Evolutionary conservation across 2,797 vertebrate species (phyloP), one percentile per base, ranked within the genome.

Genomic region (Lagodon rhomboides): DNA sequence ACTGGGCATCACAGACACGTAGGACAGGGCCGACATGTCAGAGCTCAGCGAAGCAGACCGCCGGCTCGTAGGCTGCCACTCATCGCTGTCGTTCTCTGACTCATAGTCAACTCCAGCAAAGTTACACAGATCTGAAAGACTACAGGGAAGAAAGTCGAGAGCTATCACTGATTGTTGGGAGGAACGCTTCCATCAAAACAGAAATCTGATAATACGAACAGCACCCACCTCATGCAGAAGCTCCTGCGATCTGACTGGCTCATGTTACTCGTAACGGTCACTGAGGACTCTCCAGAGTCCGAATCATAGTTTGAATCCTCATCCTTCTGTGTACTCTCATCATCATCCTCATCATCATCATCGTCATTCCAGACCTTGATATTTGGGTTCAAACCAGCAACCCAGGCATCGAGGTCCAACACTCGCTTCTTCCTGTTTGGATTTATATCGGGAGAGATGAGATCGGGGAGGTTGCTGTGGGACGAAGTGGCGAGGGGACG

Each of bases 161-260:
- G 17, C 13, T 55, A 0, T 12, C n/a, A 25, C 12, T 11, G 13
- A 65, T 7, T 62, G 4, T 71, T 65, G 30, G 3, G 49, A 58
- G 10, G 17, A 59, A 50, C 22, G 70, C 11, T 3, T 67, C 5
- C 12, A 34, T 58, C 23, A 23, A 47, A 50, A 0, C 20, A 50
- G 12, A 73, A 64, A 69, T 20, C 1, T n/a, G n/a, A 50, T 12
- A 0, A 34, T 46, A n/a, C 15, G 18, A 54, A 38, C 10, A 20
- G n/a, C n/a, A 84, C 93, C 47, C 83, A 96, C 96, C 94, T 96
- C 75, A 96, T 73, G 34, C 90, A 92, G 84, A 95, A 96, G 83
- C 95, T 96, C 81, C 47, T 92, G 81, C 87, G 85, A 66, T 95
- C 94, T 1, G 92, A 90, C 68, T 91, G 94, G 91, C 95, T 95